Percentiles rank a stretch among this genome's conserved stretches.
Evolutionary conservation across 2,113 vertebrate species (phyloP).

Genomic region (Eulemur macaco): DNA sequence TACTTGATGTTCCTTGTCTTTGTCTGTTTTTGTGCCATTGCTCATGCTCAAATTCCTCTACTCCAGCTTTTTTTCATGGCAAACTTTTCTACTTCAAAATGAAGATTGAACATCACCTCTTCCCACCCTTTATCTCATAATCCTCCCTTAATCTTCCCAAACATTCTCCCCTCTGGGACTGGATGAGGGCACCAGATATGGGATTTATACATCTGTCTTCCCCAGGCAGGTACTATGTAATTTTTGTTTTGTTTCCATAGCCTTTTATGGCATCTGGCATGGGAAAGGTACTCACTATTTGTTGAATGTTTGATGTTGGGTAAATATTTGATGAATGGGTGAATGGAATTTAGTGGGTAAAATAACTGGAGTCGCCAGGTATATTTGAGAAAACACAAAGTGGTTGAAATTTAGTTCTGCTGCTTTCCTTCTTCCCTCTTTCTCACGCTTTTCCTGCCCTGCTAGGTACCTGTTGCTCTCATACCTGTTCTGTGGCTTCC

Average conservation of each 20-base stretch:
- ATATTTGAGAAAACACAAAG: background rate
- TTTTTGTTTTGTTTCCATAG: background rate
- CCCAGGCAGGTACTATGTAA: background rate
- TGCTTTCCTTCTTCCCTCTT: background rate
- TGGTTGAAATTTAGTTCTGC: background rate
- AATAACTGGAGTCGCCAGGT: background rate
- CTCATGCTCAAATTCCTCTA: background rate
- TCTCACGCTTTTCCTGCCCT: background rate
- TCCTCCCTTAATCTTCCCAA: background rate
- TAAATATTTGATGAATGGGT: slow-evolving; percentile 20
- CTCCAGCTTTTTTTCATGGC: background rate
- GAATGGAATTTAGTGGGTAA: background rate
- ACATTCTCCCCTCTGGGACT: background rate
- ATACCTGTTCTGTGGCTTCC: background rate
- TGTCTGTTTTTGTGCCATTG: background rate
- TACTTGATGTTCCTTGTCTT: accelerated
- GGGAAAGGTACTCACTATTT: background rate
- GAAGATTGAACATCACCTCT: background rate
- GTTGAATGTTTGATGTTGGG: slow-evolving; percentile 12
- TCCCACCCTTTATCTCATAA: background rate
- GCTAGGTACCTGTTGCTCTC: no score
- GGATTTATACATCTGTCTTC: background rate
- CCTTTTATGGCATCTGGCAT: background rate
- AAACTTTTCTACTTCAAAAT: background rate
- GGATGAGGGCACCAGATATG: background rate